A percentile compares a stretch with the other conserved stretches of the same genome.
Conservation (phyloP, 2,888 invertebrate genomes). For the Anthoptus insignis region DNA sequence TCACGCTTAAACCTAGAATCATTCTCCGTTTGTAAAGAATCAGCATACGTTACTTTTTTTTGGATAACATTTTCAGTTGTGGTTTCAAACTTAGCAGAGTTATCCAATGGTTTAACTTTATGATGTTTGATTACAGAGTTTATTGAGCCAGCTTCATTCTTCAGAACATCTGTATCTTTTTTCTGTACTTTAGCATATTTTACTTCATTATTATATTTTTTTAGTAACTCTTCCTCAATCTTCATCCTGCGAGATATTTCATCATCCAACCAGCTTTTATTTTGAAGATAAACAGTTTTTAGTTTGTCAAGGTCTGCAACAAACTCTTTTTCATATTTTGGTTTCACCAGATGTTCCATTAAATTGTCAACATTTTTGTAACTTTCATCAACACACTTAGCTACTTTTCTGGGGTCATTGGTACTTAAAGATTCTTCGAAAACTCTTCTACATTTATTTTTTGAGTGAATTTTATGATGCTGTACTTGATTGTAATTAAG, state of each 20-base stretch:
- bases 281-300: slow-evolving; percentile 71
- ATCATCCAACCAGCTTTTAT: slow-evolving; percentile 76
- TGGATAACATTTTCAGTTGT: not conserved
- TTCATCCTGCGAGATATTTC: slow-evolving; percentile 63
- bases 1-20: slow-evolving; percentile 14
- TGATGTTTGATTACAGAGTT: slow-evolving; percentile 56
- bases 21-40: slow-evolving; percentile 21
- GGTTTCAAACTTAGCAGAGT: not conserved
- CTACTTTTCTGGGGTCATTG: slow-evolving; percentile 62
- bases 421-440: slow-evolving; percentile 76
- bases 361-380: slow-evolving; percentile 52
- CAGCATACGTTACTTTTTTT: slow-evolving; percentile 35
- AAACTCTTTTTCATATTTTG: slow-evolving; percentile 69
- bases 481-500: slow-evolving; percentile 60
- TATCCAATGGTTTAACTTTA: slow-evolving; percentile 44
- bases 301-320: slow-evolving; percentile 68
- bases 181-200: slow-evolving; percentile 22
- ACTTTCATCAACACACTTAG: slow-evolving; percentile 73
- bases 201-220: slow-evolving; percentile 33
- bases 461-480: slow-evolving; percentile 59
- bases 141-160: slow-evolving; percentile 69
- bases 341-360: slow-evolving; percentile 55
- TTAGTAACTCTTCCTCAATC: slow-evolving; percentile 32
- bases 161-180: slow-evolving; percentile 26
- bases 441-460: slow-evolving; percentile 74